These are phyloP conservation scores for Erethizon dorsatum DNA, from an alignment of 2,797 vertebrate species.

Conservation along the genomic window DNA sequence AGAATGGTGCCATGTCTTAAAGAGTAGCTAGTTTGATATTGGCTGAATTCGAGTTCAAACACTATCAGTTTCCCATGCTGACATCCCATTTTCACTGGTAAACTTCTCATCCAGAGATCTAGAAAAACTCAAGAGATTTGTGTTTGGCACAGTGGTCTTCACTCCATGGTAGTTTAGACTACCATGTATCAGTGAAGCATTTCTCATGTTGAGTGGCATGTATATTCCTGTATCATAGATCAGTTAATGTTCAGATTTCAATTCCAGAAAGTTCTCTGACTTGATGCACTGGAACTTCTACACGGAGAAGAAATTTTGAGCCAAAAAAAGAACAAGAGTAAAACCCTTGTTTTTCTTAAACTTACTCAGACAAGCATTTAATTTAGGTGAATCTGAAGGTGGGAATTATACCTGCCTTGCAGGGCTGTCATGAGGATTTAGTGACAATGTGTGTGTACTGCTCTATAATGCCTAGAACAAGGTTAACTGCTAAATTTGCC, in stretches of 20 bases:
- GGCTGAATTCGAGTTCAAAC: neutral
- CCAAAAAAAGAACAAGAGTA: neutral
- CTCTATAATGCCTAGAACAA: neutral
- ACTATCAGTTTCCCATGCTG: neutral
- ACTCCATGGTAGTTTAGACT: neutral
- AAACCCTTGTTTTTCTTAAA: neutral
- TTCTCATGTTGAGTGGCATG: neutral
- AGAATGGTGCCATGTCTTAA: neutral
- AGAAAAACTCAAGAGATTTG: neutral
- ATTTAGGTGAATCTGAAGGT: neutral
- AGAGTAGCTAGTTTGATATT: neutral
- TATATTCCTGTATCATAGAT: neutral
- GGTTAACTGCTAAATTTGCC: neutral
- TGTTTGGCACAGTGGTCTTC: neutral
- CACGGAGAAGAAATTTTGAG: neutral
- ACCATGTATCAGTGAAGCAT: neutral
- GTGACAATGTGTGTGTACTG: neutral
- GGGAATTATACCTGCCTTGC: neutral
- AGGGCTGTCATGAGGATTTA: neutral
- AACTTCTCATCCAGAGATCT: neutral
- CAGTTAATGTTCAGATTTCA: slow-evolving; percentile 18
- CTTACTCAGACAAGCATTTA: neutral
- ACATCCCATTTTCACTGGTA: neutral
- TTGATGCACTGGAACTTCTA: neutral
- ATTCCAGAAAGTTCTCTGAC: slow-evolving; percentile 7